phyloP scores from a whole-genome alignment of 2,888 invertebrate species.

The Dynastes maya region DNA sequence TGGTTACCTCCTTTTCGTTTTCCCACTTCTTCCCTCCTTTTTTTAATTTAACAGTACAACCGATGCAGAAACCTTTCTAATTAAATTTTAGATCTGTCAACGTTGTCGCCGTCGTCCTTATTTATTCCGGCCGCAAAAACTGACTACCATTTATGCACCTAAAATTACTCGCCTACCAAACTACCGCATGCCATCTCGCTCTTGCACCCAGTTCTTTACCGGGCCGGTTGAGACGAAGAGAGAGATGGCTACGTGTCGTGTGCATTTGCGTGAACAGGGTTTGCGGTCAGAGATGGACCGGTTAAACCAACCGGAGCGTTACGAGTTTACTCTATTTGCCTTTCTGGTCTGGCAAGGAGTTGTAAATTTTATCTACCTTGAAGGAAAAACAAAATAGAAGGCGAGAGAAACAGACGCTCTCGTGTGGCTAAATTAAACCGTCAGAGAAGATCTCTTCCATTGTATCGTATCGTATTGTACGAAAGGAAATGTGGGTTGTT shows the following conservation, averaged over 20 bases:
- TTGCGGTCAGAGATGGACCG: constrained; percentile 25
- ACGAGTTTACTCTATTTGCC: constrained; percentile 40
- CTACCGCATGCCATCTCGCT: constrained; percentile 5
- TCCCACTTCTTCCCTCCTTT: neutral
- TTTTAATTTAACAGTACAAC: constrained; percentile 10
- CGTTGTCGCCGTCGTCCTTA: constrained; percentile 15
- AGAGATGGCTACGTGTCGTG: neutral
- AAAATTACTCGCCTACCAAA: neutral
- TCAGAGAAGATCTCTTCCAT: constrained; percentile 10
- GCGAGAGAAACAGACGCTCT: constrained; percentile 19
- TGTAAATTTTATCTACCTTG: constrained; percentile 47
- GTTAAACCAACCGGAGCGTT: constrained; percentile 33
- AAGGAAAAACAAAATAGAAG: constrained; percentile 30
- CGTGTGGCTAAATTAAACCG: constrained; percentile 41
- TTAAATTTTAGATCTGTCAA: constrained; percentile 43
- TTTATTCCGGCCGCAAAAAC: constrained; percentile 34
- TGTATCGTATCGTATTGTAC: no score
- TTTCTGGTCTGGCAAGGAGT: constrained; percentile 34
- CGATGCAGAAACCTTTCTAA: constrained; percentile 17
- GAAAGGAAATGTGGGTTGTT: no score
- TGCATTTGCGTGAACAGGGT: constrained; percentile 31
- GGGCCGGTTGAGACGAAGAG: neutral
- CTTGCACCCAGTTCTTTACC: neutral
- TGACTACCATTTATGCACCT: constrained; percentile 34
- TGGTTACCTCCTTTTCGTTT: no score